Evolutionary conservation across 2,113 vertebrate genomes (phyloP), one percentile per base, ranked within the genome.

Genomic region (Mesoclemmys tuberculata): DNA sequence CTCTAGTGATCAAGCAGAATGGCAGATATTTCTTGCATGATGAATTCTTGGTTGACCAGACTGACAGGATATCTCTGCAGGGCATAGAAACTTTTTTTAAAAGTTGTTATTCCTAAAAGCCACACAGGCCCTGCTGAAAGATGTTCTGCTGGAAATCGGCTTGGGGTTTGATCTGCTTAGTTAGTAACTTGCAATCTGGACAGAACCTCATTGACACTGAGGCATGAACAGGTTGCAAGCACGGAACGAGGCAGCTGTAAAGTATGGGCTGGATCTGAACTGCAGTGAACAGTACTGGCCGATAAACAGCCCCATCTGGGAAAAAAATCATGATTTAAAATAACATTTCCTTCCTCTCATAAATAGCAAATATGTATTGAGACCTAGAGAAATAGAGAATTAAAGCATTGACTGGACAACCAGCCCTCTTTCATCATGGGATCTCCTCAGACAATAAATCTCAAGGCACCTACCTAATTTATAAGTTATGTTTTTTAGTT

Each of bases 1-100:
- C 71, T 85, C 94, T 84, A 96, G 91, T 96, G 90, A 97, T 93
- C 91, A 41, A 21, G 94, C 49, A 74, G 82, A 96, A 92, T 91
- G 97, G 90, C 90, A 96, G 93, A 93, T 95, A 24, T 80, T 96
- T 85, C 88, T 91, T 92, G 71, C 1, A 0, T 88, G 79, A 92
- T 87, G 80, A 81, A 71, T 58, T 85, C 88, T 91, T 82, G 86
- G 75, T 64, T 96, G 74, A 96, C 78, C 87, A 85, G 79, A 90
- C 75, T 88, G 91, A 85, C 84, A 88, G 79, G 9, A 18, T 91
- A 95, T 93, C 78, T 97, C 89, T 92, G 87, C 82, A 85, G 88
- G 75, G 68, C 88, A 85, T 48, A 95, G 90, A 83, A 38, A 12
- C n/a, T 82, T 92, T 93, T 80, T 18, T 54, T 46, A 80, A 79